phyloP scores from a whole-genome alignment of 2,113 vertebrate species.

The Passer domesticus region DNA sequence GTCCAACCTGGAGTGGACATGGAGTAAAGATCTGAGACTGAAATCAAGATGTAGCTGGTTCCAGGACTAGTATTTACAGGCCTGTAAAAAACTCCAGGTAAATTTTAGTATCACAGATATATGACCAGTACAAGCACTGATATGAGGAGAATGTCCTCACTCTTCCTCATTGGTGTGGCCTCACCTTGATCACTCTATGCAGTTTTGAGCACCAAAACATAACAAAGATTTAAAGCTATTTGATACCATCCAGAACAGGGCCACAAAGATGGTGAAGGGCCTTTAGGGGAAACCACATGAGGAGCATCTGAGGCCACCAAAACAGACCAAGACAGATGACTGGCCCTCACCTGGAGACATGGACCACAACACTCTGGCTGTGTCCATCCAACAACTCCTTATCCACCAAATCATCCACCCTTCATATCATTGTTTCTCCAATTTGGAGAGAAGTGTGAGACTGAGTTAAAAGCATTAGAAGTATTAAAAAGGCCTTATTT shows the following conservation, averaged over 20 bases:
- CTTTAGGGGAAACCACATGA: background rate
- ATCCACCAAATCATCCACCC: background rate
- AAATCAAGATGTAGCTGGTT: background rate
- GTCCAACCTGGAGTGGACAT: background rate
- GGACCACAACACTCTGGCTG: background rate
- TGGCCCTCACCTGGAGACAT: background rate
- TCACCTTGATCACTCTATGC: background rate
- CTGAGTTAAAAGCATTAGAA: background rate
- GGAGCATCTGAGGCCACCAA: background rate
- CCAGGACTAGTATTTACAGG: background rate
- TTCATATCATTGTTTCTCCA: background rate
- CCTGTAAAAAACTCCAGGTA: background rate
- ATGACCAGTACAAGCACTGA: background rate
- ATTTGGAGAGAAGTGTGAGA: background rate
- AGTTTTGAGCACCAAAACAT: background rate
- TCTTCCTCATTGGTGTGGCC: background rate
- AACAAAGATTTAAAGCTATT: background rate
- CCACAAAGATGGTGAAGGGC: background rate
- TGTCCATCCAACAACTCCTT: background rate
- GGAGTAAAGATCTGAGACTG: background rate
- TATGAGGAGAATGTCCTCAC: background rate
- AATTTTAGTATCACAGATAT: background rate
- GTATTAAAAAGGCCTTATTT: background rate
- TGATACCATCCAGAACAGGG: background rate
- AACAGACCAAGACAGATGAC: background rate